Conservation (phyloP, 2,113 vertebrate genomes). For the Hypomesus transpacificus region DNA sequence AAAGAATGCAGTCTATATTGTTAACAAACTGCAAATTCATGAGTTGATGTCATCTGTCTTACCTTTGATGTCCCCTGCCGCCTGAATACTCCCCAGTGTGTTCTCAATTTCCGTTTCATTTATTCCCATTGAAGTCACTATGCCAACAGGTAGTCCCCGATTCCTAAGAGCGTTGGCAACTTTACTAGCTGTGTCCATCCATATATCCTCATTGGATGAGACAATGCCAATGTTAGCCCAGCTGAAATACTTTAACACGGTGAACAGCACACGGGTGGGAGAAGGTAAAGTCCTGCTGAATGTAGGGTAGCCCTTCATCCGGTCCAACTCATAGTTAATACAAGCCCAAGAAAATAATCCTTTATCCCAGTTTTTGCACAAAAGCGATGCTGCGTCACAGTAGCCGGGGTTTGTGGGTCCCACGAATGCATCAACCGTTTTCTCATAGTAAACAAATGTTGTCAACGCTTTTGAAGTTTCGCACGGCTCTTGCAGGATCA, state of each 20-base stretch:
- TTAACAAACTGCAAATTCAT: neutral
- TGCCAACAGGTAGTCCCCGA: slow-evolving; percentile 73
- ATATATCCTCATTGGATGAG: slow-evolving; percentile 83
- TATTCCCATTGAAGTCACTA: slow-evolving; percentile 69
- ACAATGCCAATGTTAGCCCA: slow-evolving; percentile 85
- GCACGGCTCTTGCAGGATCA: slow-evolving; percentile 82
- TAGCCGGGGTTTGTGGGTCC: slow-evolving; percentile 86
- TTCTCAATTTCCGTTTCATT: slow-evolving; percentile 72
- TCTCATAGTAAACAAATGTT: slow-evolving; percentile 72
- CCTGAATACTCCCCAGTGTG: slow-evolving; percentile 71
- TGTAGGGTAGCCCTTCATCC: slow-evolving; percentile 61
- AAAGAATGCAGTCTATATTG: neutral
- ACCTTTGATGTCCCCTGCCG: slow-evolving; percentile 77
- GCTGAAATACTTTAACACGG: slow-evolving; percentile 81
- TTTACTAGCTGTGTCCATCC: slow-evolving; percentile 77
- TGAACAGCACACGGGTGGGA: slow-evolving; percentile 72
- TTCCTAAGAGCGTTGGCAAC: slow-evolving; percentile 75
- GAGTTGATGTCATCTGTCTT: slow-evolving; percentile 45
- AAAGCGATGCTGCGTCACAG: slow-evolving; percentile 77
- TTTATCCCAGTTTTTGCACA: slow-evolving; percentile 84
- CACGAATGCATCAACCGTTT: slow-evolving; percentile 75
- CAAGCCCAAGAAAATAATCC: slow-evolving; percentile 85
- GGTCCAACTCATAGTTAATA: slow-evolving; percentile 78
- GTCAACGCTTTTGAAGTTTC: slow-evolving; percentile 79
- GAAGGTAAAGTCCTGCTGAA: slow-evolving; percentile 80